These are phyloP conservation scores for Hippocampus barbouri DNA, from an alignment of 2,113 vertebrate species.

Conservation along the genomic window DNA sequence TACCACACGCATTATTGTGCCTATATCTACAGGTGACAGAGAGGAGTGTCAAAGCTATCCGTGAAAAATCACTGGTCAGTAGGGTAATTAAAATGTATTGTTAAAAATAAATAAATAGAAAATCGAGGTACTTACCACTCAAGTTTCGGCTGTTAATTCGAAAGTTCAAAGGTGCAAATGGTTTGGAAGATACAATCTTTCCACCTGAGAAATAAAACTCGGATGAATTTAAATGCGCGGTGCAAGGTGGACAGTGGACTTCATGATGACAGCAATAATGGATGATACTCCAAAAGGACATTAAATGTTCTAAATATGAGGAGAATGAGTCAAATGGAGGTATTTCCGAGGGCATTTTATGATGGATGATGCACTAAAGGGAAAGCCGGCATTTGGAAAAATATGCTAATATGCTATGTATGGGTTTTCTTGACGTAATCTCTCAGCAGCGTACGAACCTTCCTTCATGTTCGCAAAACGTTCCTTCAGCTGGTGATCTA, in stretches of 20 bases:
- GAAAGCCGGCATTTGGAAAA: background rate
- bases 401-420: background rate
- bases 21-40: constrained; percentile 79
- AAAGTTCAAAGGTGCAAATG: constrained; percentile 98
- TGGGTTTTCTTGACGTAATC: background rate
- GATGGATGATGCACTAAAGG: background rate
- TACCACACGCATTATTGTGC: constrained; percentile 99
- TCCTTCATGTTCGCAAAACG: constrained; percentile 99
- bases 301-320: background rate
- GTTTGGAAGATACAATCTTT: constrained; percentile 98
- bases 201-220: constrained; percentile 77
- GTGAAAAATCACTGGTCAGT: background rate
- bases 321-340: background rate
- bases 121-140: constrained; percentile 80
- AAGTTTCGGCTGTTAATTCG: constrained; percentile 99
- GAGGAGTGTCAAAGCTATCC: background rate
- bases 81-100: background rate
- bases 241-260: background rate
- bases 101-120: background rate
- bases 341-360: background rate
- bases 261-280: too few relatives aligned
- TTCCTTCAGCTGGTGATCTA: constrained; percentile 99
- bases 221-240: constrained; percentile 9
- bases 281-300: background rate
- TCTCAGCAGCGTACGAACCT: constrained; percentile 70